Evolutionary conservation across 1,140 invertebrate genomes (phyloP), one percentile per base, ranked within the genome.

Genomic region (Ectropis grisescens): DNA sequence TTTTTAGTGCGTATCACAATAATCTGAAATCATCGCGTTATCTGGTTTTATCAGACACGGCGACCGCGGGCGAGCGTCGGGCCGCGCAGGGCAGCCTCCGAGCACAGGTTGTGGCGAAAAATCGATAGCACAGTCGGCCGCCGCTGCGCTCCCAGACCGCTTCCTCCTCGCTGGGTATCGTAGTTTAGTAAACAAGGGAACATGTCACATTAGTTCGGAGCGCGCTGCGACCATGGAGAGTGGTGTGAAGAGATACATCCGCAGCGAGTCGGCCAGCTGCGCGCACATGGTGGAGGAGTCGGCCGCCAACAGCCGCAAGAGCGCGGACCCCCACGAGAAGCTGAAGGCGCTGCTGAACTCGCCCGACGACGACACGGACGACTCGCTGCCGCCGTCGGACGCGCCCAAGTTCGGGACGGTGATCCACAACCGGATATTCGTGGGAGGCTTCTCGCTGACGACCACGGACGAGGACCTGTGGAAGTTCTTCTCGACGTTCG

Each of bases 371-470:
- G 75, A 72, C 10, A 70, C 62, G 0, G 80, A 83, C 13, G 82
- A 82, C 19, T 60, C 55, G 5, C 47, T 75, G 1, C 83, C 82
- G 11, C 82, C 85, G n/a, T 75, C 83, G 14, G 82, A 88, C 41
- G 89, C 88, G 9, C 90, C 89, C 9, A 91, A 91, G 71, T 90
- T 87, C 58, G 91, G 91, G 32, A 92, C 91, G 25, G 79, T 93
- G 27, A 93, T 97, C 47, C 95, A 96, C 40, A 97, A 96, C 82
- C 87, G 95, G 60, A 94, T 98, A 59, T 98, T 98, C 85, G 94
- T 96, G 24, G 94, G 94, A 27, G 94, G 95, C n/a, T 95, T 97
- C 56, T 92, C 94, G 9, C 87, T 91, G 33, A 91, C 88, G 38
- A 94, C 92, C 24, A 94, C 92, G 28, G 93, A 95, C 79, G 87